phyloP scores from a whole-genome alignment of 2,797 vertebrate genomes.

The Dryobates pubescens region DNA sequence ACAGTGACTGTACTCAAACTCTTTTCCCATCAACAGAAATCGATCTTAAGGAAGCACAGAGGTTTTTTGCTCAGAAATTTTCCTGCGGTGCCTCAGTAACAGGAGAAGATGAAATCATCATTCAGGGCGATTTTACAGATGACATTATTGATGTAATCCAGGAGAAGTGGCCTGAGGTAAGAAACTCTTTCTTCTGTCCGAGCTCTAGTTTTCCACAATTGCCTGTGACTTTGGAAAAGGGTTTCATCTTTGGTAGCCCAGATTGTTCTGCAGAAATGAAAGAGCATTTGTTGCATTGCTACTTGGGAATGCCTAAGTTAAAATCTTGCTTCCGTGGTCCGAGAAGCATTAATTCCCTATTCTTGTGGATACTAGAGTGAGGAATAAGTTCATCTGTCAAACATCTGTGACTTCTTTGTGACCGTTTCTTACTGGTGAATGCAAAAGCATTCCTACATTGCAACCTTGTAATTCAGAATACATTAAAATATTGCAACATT shows the following conservation, averaged over 20 bases:
- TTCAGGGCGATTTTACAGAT: slow-evolving; percentile 99
- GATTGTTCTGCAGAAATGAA: not conserved
- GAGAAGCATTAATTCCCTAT: not conserved
- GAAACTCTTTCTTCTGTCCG: not conserved
- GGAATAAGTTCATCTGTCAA: not conserved
- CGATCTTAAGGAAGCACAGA: slow-evolving; percentile 98
- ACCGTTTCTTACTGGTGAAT: not conserved
- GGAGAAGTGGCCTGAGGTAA: slow-evolving; percentile 98
- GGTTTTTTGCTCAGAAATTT: slow-evolving; percentile 99
- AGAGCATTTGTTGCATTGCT: not conserved
- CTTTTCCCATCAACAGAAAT: slow-evolving; percentile 84
- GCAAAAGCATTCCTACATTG: not conserved
- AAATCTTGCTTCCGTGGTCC: not conserved
- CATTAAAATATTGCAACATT: not conserved
- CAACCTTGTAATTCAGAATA: not conserved
- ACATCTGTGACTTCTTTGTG: not conserved
- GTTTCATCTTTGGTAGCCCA: not conserved
- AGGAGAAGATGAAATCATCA: slow-evolving; percentile 98
- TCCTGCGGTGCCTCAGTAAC: slow-evolving; percentile 98
- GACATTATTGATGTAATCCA: slow-evolving; percentile 99
- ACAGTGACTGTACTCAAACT: not conserved
- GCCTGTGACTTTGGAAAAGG: not conserved
- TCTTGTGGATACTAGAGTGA: not conserved
- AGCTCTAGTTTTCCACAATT: not conserved
- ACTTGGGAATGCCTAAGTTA: not conserved